Percentiles rank a stretch among this genome's conserved stretches.
These are phyloP conservation scores for Palythoa grandiflora DNA, from an alignment of 92 coral and sea anemone genomes.

Conservation along the genomic window DNA sequence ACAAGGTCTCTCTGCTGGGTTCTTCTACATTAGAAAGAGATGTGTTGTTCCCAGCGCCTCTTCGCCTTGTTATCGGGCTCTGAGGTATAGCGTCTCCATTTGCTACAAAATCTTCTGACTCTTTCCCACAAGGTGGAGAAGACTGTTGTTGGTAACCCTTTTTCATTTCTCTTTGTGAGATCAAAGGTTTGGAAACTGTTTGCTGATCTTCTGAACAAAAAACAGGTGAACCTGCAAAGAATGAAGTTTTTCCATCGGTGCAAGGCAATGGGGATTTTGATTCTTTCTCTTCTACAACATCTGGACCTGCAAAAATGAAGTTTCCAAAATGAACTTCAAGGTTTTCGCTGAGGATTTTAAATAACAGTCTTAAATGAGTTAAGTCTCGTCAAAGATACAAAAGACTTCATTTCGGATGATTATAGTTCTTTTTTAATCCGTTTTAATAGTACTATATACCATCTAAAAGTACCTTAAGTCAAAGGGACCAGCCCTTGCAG, in stretches of 20 bases:
- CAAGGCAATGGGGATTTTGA: not conserved
- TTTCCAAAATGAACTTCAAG: not conserved
- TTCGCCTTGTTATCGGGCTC: not conserved
- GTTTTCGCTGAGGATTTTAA: no score
- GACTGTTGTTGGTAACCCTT: not conserved
- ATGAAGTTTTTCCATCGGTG: not conserved
- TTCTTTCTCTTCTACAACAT: not conserved
- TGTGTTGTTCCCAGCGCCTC: not conserved
- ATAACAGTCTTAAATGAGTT: no score
- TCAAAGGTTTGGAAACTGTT: not conserved
- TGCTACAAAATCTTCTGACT: not conserved
- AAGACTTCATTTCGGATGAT: no score
- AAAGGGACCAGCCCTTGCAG: no score
- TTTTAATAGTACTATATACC: no score
- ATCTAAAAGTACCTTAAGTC: no score
- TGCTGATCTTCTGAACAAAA: slow-evolving; percentile 9
- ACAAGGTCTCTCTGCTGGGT: not conserved
- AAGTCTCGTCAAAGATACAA: no score
- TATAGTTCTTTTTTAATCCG: no score
- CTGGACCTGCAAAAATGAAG: not conserved
- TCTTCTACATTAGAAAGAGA: not conserved
- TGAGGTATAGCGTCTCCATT: not conserved
- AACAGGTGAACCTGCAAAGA: not conserved
- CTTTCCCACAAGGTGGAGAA: not conserved
- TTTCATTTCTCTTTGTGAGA: not conserved